phyloP scores from a whole-genome alignment of 1,140 invertebrate genomes.

The Tetranychus cinnabarinus region DNA sequence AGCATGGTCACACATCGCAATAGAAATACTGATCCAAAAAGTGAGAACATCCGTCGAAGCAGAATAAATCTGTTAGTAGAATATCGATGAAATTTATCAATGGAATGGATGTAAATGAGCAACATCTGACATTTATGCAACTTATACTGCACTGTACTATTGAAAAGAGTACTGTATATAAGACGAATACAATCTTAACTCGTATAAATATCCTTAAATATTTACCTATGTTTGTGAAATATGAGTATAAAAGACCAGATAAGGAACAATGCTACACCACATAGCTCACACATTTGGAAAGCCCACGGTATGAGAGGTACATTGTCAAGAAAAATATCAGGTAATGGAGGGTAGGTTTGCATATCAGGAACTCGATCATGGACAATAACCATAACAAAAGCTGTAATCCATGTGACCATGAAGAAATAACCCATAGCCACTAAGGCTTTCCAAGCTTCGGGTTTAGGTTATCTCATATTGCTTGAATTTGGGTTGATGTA shows the following conservation, averaged over 20 bases:
- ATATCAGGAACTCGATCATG: constrained; percentile 95
- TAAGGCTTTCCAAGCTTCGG: constrained; percentile 54
- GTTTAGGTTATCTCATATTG: constrained; percentile 11
- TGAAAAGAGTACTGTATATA: too few species aligned
- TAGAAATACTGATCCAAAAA: constrained; percentile 88
- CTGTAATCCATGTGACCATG: constrained; percentile 81
- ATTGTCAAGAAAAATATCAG: constrained; percentile 84
- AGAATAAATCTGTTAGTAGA: constrained; percentile 56
- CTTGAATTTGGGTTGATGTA: too few species aligned
- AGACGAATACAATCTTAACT: too few species aligned
- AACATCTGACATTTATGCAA: too few species aligned
- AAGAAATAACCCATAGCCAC: constrained; percentile 74
- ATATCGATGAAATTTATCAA: too few species aligned
- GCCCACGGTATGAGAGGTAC: constrained; percentile 97
- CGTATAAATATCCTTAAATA: neutral
- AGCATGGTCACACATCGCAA: constrained; percentile 93
- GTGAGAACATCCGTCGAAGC: constrained; percentile 71
- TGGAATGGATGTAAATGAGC: too few species aligned
- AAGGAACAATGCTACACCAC: constrained; percentile 63
- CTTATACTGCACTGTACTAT: too few species aligned
- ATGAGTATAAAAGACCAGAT: constrained; percentile 70
- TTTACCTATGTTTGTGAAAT: constrained; percentile 82
- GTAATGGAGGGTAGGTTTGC: constrained; percentile 96
- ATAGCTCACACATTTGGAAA: constrained; percentile 92
- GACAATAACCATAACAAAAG: constrained; percentile 95